Evolutionary conservation across 2,113 vertebrate species (phyloP).

Genomic region (Apistogramma diplotaenia): DNA sequence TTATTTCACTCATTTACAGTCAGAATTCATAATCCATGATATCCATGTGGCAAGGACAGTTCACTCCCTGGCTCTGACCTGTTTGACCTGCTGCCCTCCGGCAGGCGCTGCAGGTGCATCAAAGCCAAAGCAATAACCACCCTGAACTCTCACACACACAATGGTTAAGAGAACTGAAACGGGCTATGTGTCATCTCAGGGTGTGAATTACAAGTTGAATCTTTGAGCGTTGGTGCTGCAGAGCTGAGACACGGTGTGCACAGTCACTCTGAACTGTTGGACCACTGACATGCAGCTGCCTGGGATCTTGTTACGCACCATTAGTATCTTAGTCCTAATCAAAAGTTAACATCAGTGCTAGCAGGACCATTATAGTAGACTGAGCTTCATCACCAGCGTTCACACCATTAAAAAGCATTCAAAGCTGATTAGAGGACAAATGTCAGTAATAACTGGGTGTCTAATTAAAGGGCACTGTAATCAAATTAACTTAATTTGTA

Average conservation of each 20-base stretch:
- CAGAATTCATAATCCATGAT: no score
- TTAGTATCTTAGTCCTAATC: conserved; percentile 3
- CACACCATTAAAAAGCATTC: neutral
- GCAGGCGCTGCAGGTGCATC: no score
- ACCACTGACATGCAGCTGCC: neutral
- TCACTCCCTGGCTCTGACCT: no score
- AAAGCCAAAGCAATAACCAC: no score
- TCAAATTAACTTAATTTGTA: conserved; percentile 7
- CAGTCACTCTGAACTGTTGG: neutral
- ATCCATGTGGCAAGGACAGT: no score
- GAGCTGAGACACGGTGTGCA: neutral
- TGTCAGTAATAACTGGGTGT: neutral
- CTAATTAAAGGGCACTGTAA: conserved; percentile 10
- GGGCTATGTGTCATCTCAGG: neutral
- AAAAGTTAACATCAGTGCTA: neutral
- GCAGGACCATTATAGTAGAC: neutral
- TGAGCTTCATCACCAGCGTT: neutral
- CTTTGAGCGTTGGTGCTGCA: neutral
- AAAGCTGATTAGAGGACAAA: conserved; percentile 12
- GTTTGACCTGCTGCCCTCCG: no score
- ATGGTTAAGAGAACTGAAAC: neutral
- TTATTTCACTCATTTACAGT: neutral
- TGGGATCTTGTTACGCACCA: neutral
- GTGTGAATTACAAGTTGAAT: neutral
- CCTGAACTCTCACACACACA: no score